Conservation (phyloP, 2,888 invertebrate genomes). For the Drosophila leonis region DNA sequence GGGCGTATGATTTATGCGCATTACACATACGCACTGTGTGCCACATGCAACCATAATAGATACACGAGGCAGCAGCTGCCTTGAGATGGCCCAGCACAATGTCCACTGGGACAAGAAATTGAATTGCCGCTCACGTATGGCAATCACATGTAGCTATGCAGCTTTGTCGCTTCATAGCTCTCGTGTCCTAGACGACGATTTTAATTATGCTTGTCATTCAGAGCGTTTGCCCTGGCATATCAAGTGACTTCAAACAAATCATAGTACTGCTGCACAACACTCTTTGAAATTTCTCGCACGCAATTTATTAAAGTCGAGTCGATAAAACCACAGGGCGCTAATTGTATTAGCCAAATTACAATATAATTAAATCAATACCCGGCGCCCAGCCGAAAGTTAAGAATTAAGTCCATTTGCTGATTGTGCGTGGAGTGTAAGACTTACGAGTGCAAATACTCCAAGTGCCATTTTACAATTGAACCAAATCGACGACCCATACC, state of each 20-base stretch:
- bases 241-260: conserved; percentile 47
- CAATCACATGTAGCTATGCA: conserved; percentile 28
- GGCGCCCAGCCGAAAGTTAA: conserved; percentile 14
- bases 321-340: conserved; percentile 55
- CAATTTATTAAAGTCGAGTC: conserved; percentile 42
- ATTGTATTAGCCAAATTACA: conserved; percentile 68
- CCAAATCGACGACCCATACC: conserved; percentile 17
- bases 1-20: conserved; percentile 56
- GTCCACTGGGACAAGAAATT: conserved; percentile 35
- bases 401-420: conserved; percentile 62
- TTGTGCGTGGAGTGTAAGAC: conserved; percentile 36
- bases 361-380: conserved; percentile 70
- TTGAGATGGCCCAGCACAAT: conserved; percentile 30
- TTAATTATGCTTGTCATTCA: conserved; percentile 64
- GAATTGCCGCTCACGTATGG: conserved; percentile 55
- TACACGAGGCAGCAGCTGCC: conserved; percentile 28
- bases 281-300: conserved; percentile 61
- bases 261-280: conserved; percentile 23
- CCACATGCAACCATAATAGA: conserved; percentile 8
- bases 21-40: conserved; percentile 38
- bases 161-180: background rate
- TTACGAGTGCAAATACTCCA: conserved; percentile 22
- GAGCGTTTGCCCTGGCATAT: conserved; percentile 44
- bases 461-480: conserved; percentile 45
- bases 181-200: conserved; percentile 52